These are phyloP conservation scores for Hanleya hanleyi DNA, from an alignment of 2,888 invertebrate genomes.

Conservation along the genomic window DNA sequence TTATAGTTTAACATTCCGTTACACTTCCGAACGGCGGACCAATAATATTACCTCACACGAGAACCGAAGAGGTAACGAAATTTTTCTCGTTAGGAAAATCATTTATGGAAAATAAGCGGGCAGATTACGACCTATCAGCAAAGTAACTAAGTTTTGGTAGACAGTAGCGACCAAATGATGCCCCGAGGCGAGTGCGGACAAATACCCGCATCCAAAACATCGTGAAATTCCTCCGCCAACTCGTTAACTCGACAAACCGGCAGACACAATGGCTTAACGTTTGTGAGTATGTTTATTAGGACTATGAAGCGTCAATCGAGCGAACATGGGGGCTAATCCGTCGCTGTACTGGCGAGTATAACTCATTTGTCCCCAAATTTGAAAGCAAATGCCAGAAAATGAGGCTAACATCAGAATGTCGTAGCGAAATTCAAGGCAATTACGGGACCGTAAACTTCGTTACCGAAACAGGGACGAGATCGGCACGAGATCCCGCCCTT, in stretches of 20 bases:
- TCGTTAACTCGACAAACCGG: neutral
- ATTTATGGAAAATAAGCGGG: conserved; percentile 10
- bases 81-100: conserved; percentile 9
- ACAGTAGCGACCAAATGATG: conserved; percentile 10
- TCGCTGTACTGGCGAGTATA: neutral
- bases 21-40: neutral
- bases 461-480: neutral
- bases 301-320: neutral
- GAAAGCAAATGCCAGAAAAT: conserved; percentile 9
- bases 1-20: conserved; percentile 6
- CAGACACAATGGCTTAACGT: neutral
- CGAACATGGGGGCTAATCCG: neutral
- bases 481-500: neutral
- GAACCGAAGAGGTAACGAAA: neutral
- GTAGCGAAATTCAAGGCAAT: conserved; percentile 3
- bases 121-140: conserved; percentile 1
- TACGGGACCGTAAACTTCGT: neutral
- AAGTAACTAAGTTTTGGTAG: conserved; percentile 5
- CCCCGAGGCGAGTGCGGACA: neutral
- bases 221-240: neutral
- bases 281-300: conserved; percentile 1
- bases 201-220: neutral
- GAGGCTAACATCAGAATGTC: conserved; percentile 3
- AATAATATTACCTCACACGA: neutral
- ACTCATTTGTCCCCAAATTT: conserved; percentile 7